A percentile compares a stretch with the other conserved stretches of the same genome.
These are phyloP conservation scores for Bos taurus DNA, from an alignment of 2,113 vertebrate species.

Conservation along the genomic window DNA sequence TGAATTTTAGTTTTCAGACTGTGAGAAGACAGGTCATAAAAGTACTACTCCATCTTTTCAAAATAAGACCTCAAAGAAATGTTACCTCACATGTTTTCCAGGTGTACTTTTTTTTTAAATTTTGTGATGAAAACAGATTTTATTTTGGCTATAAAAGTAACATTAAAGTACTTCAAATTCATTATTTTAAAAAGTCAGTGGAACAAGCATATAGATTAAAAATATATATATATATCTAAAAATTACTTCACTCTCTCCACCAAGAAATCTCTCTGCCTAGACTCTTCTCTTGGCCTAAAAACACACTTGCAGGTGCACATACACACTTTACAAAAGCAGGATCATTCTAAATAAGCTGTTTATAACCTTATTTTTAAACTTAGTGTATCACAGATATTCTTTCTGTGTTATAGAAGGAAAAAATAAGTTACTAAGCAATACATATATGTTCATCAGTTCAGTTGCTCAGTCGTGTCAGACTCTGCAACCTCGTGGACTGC, in stretches of 20 bases:
- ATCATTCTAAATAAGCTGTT: not conserved
- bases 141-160: constrained; percentile 22
- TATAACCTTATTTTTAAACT: not conserved
- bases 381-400: not conserved
- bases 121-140: not conserved
- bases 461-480: not conserved
- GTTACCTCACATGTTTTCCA: not conserved
- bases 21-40: not conserved
- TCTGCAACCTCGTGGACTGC: not conserved
- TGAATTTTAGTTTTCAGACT: not conserved
- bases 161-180: not conserved
- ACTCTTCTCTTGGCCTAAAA: not conserved
- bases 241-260: not conserved
- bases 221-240: not conserved
- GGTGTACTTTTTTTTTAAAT: not conserved
- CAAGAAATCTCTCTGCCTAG: not conserved
- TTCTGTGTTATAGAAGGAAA: not conserved
- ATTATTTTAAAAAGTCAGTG: not conserved
- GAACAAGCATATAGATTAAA: not conserved
- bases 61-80: not conserved
- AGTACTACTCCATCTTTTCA: not conserved
- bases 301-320: not conserved
- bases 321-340: not conserved
- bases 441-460: not conserved
- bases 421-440: not conserved